Evolutionary conservation across 2,888 invertebrate species (phyloP), one percentile per base, ranked within the genome.

Genomic region (Leptopilina drosophilae): DNA sequence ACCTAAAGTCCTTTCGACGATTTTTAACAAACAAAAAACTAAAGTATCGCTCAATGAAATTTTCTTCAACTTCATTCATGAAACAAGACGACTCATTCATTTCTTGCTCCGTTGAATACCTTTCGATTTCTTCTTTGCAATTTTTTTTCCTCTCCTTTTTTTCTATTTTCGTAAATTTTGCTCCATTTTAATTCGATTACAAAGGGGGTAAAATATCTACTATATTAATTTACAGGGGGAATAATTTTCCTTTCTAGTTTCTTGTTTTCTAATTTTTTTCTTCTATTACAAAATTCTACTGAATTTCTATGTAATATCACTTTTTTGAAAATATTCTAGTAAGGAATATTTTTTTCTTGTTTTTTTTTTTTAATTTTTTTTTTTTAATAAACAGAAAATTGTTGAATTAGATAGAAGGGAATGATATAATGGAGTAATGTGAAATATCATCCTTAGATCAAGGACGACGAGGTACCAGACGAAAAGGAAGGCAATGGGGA

Each of bases 401-500:
- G 42, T 42, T 42, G 6, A 42, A 42, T 40, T 33, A 64, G 12
- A 12, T 33, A 64, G 33, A 14, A 33, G 12, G 64, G 26, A 33
- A 20, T 33, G 8, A 56, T 20, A 33, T 73, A 73, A 26, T 56
- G 26, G 3, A 26, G 26, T 33, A 33, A 33, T 56, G 33, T 33
- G 56, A 73, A 56, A 73, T 73, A 53, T 73, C 73, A 66, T 75
- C 66, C 64, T 2, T 75, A 92, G 90, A 93, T 96, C 79, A 95
- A 95, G 87, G 96, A 97, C 94, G 95, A 96, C 90, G 96, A 96
- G 87, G 92, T 96, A 64, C 94, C 92, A 56, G 91, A 91, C 80
- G 89, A 85, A 84, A 86, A 75, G 15, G 80, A 56, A 26, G 49
- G 15, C 64, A 79, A 79, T 69, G 89, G 93, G 78, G 92, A 93